phyloP scores from a whole-genome alignment of 1,140 invertebrate genomes.

The Diabrotica undecimpunctata region DNA sequence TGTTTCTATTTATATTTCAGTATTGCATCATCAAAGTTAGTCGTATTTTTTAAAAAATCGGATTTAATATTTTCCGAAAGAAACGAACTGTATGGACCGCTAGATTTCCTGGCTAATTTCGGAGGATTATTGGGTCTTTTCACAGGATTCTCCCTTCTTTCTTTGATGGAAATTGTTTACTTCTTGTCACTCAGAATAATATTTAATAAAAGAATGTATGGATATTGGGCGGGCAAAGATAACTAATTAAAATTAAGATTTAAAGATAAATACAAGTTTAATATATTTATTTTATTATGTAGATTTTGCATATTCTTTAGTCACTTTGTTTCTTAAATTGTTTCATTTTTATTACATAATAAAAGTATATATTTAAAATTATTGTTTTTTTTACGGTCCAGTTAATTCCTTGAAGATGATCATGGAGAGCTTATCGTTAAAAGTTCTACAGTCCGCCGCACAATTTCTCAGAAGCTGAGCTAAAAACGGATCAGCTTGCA shows the following conservation, averaged over 20 bases:
- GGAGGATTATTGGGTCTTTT: slow-evolving; percentile 57
- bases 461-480: no score
- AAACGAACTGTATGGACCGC: slow-evolving; percentile 54
- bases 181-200: slow-evolving; percentile 51
- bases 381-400: no score
- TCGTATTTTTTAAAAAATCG: slow-evolving; percentile 53
- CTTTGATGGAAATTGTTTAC: slow-evolving; percentile 55
- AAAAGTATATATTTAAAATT: no score
- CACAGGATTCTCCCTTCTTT: slow-evolving; percentile 56
- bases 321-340: background rate
- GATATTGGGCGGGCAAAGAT: slow-evolving; percentile 30
- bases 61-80: slow-evolving; percentile 52
- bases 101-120: slow-evolving; percentile 56
- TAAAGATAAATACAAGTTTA: no score
- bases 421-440: no score
- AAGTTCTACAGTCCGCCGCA: no score
- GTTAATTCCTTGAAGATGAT: no score
- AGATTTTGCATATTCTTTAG: no score
- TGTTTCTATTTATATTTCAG: slow-evolving; percentile 29
- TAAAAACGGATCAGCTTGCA: no score
- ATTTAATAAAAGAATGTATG: slow-evolving; percentile 43
- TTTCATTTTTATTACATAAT: no score
- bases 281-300: no score
- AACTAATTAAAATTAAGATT: no score
- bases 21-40: slow-evolving; percentile 40